Conservation (phyloP, 1,140 invertebrate species). For the Drosophila navojoa region DNA sequence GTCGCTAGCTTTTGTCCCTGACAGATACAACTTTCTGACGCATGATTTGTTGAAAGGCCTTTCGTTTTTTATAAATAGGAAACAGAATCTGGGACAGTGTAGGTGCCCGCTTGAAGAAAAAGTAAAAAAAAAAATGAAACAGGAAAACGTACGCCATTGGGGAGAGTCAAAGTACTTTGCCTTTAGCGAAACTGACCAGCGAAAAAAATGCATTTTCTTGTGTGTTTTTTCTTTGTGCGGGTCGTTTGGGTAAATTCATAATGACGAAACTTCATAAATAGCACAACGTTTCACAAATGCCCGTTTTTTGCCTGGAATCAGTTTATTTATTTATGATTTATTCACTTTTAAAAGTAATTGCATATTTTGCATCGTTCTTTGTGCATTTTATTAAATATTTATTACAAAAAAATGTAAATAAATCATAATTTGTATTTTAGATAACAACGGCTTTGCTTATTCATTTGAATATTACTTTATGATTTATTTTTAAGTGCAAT, state of each 20-base stretch:
- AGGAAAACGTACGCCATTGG: background rate
- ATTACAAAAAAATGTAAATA: too few species aligned
- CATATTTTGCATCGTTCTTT: too few species aligned
- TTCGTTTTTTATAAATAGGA: slow-evolving; percentile 65
- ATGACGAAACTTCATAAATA: background rate
- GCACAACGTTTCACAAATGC: background rate
- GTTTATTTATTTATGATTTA: too few species aligned
- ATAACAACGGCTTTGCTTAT: too few species aligned
- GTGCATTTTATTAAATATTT: too few species aligned
- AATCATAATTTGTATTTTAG: too few species aligned
- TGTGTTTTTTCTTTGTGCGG: background rate
- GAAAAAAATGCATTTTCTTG: slow-evolving; percentile 22
- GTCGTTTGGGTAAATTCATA: slow-evolving; percentile 5
- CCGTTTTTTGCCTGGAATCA: background rate
- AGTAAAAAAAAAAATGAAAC: slow-evolving; percentile 21
- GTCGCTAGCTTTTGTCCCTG: slow-evolving; percentile 55
- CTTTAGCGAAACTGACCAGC: slow-evolving; percentile 34
- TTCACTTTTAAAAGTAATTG: too few species aligned
- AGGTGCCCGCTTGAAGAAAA: slow-evolving; percentile 25
- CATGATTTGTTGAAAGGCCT: slow-evolving; percentile 80
- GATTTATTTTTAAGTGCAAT: too few species aligned
- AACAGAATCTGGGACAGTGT: slow-evolving; percentile 55
- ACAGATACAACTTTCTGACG: slow-evolving; percentile 81
- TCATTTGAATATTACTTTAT: too few species aligned
- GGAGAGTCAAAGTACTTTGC: slow-evolving; percentile 34